Conservation (phyloP, 2,888 invertebrate species). For the Meteorus colon region DNA sequence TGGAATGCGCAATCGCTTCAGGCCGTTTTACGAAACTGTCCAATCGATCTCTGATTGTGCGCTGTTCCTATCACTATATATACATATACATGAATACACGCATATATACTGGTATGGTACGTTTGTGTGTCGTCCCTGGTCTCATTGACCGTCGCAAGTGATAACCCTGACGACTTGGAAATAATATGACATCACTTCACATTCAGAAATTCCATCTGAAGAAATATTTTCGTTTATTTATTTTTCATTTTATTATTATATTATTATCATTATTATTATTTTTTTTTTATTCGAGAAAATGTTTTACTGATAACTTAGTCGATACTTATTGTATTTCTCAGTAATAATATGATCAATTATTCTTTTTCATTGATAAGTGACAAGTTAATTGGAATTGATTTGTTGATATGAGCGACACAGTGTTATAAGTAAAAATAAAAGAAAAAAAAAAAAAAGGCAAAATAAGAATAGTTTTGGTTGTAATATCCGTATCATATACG, state of each 20-base stretch:
- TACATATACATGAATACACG: not conserved
- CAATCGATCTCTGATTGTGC: constrained; percentile 1
- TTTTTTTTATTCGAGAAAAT: not conserved
- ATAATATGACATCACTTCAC: constrained; percentile 17
- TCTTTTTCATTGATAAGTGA: not conserved
- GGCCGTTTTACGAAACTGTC: constrained; percentile 17
- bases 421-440: not conserved
- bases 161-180: constrained; percentile 23
- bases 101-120: not conserved
- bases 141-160: constrained; percentile 24
- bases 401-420: not conserved
- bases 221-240: constrained; percentile 7
- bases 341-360: not conserved
- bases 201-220: constrained; percentile 3
- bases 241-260: not conserved
- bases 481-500: no score
- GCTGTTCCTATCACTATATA: not conserved
- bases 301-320: not conserved
- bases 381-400: not conserved
- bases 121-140: constrained; percentile 14
- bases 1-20: constrained; percentile 7
- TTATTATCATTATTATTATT: not conserved
- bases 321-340: not conserved
- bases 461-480: no score
- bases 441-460: not conserved